phyloP scores from a whole-genome alignment of 2,113 vertebrate species.

The Emydocephalus ijimae region DNA sequence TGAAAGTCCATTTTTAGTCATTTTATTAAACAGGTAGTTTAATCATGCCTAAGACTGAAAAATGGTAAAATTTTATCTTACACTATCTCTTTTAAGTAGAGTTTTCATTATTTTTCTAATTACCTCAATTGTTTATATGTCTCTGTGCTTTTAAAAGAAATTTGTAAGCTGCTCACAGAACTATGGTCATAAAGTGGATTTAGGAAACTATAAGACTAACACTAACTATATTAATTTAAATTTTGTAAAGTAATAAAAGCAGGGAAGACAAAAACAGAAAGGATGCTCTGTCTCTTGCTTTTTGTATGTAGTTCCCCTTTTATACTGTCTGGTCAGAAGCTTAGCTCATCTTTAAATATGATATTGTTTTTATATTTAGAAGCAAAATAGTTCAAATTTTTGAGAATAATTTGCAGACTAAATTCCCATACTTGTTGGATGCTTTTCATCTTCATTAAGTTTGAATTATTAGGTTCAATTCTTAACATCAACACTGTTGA shows the following conservation, averaged over 20 bases:
- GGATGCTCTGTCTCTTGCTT: neutral
- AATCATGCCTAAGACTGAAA: neutral
- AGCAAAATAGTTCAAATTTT: neutral
- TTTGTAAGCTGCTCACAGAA: neutral
- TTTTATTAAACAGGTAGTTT: neutral
- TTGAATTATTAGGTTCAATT: neutral
- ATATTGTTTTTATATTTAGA: neutral
- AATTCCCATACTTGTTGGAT: neutral
- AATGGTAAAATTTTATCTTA: neutral
- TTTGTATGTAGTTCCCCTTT: constrained; percentile 16
- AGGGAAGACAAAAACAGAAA: neutral
- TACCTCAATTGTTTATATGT: neutral
- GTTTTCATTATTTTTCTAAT: neutral
- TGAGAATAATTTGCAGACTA: neutral
- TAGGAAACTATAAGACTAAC: neutral
- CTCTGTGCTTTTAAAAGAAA: neutral
- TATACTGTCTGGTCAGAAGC: neutral
- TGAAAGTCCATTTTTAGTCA: neutral
- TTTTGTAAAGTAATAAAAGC: neutral
- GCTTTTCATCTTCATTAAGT: neutral
- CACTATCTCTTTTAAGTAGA: neutral
- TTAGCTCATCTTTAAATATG: neutral
- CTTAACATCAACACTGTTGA: constrained; percentile 4
- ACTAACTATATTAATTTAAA: neutral
- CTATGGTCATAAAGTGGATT: neutral